These are phyloP conservation scores for Dryoscopus gambensis DNA, from an alignment of 2,113 vertebrate genomes.

Conservation along the genomic window DNA sequence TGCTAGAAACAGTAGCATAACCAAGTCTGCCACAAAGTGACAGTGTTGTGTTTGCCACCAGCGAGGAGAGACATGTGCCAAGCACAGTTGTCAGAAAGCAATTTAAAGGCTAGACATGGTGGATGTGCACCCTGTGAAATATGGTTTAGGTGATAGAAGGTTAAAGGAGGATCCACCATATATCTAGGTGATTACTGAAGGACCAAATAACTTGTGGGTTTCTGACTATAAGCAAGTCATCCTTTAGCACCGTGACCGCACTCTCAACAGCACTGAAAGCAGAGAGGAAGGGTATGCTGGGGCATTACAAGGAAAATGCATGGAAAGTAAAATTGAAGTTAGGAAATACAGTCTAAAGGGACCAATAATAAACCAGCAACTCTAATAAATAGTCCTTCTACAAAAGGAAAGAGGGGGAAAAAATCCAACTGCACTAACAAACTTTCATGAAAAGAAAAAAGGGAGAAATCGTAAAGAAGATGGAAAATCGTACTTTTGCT, in stretches of 20 bases:
- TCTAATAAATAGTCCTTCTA: not conserved
- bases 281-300: not conserved
- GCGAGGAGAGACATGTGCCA: not conserved
- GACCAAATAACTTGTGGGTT: not conserved
- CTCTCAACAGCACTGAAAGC: not conserved
- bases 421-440: not conserved
- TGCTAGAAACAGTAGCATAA: not conserved
- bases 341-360: not conserved
- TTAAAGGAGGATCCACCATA: not conserved
- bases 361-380: not conserved
- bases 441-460: not conserved
- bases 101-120: not conserved
- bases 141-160: not conserved
- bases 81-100: not conserved
- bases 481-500: not conserved
- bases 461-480: not conserved
- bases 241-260: not conserved
- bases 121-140: not conserved
- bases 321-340: not conserved
- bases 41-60: not conserved
- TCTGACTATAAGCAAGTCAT: not conserved
- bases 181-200: not conserved
- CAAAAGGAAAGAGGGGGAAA: fast-evolving
- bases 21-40: not conserved
- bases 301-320: not conserved